A percentile compares a stretch with the other conserved stretches of the same genome.
phyloP scores from a whole-genome alignment of 2,113 vertebrate species.

The Tretioscincus oriximinensis region DNA sequence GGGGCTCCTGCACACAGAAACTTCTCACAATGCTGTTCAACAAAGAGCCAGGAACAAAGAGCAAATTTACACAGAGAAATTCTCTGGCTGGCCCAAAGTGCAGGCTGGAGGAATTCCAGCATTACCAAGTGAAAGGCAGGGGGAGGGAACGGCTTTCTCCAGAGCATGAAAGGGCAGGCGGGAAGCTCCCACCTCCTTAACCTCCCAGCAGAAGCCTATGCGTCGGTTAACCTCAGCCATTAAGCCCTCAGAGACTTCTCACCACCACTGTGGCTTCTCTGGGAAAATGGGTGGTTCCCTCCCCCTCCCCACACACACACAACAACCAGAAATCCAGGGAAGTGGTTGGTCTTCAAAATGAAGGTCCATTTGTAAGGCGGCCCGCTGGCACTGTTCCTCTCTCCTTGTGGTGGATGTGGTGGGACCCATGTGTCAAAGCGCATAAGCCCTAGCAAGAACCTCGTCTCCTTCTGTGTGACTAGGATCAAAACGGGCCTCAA shows the following conservation, averaged over 20 bases:
- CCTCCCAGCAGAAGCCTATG: conserved; percentile 48
- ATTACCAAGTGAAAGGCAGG: conserved; percentile 61
- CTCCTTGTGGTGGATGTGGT: too few species aligned
- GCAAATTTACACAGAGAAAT: conserved; percentile 90
- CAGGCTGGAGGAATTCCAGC: conserved; percentile 84
- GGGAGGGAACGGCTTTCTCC: conserved; percentile 62
- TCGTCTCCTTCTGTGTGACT: too few species aligned
- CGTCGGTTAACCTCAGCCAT: conserved; percentile 41
- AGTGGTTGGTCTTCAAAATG: background rate
- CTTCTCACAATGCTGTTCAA: conserved; percentile 87
- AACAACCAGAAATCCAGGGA: background rate
- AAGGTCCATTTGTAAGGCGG: background rate
- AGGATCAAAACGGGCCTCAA: too few species aligned
- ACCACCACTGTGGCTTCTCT: background rate
- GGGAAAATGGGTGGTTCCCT: background rate
- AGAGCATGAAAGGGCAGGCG: conserved; percentile 62
- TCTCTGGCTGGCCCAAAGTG: conserved; percentile 86
- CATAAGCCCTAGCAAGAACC: too few species aligned
- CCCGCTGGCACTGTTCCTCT: too few species aligned
- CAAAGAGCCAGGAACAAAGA: conserved; percentile 88
- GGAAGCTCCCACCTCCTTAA: conserved; percentile 67
- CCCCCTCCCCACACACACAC: background rate
- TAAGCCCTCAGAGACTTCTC: conserved; percentile 10
- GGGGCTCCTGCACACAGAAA: conserved; percentile 70
- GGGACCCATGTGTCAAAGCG: too few species aligned